Percentiles rank a stretch among this genome's conserved stretches.
phyloP scores from a whole-genome alignment of 2,888 invertebrate genomes.

The Serripes groenlandicus region DNA sequence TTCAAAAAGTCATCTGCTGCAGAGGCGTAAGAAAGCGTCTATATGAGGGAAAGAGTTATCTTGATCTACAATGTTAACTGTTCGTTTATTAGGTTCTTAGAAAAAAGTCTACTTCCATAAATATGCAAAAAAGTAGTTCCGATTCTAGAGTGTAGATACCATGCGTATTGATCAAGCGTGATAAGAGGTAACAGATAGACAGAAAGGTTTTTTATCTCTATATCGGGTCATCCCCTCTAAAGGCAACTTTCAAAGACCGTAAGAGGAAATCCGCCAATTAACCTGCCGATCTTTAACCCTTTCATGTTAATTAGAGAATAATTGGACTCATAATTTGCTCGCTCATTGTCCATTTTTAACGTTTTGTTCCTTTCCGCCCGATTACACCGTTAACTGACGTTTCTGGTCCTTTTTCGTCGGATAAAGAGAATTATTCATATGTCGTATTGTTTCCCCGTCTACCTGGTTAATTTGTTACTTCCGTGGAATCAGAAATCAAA shows the following conservation, averaged over 20 bases:
- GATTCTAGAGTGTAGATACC: no score
- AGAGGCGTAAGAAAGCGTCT: no score
- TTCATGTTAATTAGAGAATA: constrained; percentile 27
- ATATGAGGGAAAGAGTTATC: no score
- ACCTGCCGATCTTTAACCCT: constrained; percentile 14
- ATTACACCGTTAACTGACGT: constrained; percentile 13
- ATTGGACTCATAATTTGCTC: constrained; percentile 14
- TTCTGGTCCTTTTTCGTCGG: background rate
- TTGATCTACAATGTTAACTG: no score
- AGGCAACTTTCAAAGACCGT: background rate
- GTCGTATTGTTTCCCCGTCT: background rate
- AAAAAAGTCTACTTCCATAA: no score
- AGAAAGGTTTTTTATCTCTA: background rate
- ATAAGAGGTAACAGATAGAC: no score
- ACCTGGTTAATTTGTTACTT: background rate
- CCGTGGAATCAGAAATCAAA: background rate
- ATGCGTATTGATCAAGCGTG: no score
- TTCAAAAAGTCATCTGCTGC: no score
- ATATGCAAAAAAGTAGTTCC: no score
- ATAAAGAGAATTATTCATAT: background rate
- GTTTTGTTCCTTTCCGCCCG: constrained; percentile 22
- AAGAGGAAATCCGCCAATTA: constrained; percentile 20
- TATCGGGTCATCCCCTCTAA: background rate
- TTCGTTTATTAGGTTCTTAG: no score
- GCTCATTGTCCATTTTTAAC: constrained; percentile 2